A percentile compares a stretch with the other conserved stretches of the same genome.
These are phyloP conservation scores for Polyergus mexicanus DNA, from an alignment of 1,140 invertebrate genomes.

Conservation along the genomic window DNA sequence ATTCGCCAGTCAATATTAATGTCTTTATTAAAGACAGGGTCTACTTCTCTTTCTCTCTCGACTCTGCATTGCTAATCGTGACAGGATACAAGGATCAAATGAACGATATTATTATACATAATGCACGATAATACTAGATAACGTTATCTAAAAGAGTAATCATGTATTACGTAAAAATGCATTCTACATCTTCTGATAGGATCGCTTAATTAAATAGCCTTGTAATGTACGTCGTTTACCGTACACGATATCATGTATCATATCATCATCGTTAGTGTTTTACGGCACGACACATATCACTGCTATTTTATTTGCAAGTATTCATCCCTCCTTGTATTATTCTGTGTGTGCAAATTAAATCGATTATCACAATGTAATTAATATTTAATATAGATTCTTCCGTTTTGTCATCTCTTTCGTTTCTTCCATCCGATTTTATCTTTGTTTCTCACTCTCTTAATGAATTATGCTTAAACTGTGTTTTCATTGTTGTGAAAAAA, in stretches of 20 bases:
- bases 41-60: slow-evolving; percentile 42
- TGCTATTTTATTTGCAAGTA: slow-evolving; percentile 30
- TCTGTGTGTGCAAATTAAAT: neutral
- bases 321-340: neutral
- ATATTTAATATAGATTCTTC: neutral
- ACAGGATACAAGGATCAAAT: slow-evolving; percentile 20
- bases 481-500: neutral
- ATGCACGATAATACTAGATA: slow-evolving; percentile 8
- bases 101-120: slow-evolving; percentile 34
- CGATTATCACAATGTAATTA: neutral
- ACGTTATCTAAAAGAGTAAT: slow-evolving; percentile 6
- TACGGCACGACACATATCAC: slow-evolving; percentile 14
- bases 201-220: slow-evolving; percentile 51
- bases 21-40: slow-evolving; percentile 83
- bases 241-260: neutral
- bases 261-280: slow-evolving; percentile 6
- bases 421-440: neutral
- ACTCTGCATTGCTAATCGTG: slow-evolving; percentile 22
- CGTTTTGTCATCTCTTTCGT: neutral
- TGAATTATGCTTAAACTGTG: neutral
- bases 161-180: slow-evolving; percentile 11
- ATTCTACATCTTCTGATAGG: slow-evolving; percentile 7
- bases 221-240: neutral
- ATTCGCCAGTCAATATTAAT: slow-evolving; percentile 84
- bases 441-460: slow-evolving; percentile 3